Conservation (phyloP, 2,888 invertebrate genomes). For the Apamea monoglypha region DNA sequence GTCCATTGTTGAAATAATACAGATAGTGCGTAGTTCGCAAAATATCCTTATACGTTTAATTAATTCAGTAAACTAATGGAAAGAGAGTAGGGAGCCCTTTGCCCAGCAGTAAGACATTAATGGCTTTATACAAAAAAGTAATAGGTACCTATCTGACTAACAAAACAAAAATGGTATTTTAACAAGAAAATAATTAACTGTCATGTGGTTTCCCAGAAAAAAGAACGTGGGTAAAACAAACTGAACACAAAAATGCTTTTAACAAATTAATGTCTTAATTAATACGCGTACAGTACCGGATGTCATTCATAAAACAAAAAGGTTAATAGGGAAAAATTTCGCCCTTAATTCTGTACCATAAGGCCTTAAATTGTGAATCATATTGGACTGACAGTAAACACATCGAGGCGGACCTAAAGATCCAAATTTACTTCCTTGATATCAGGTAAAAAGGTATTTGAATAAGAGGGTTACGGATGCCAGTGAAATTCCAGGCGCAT, state of each 20-base stretch:
- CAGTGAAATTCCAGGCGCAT: neutral
- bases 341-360: neutral
- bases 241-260: neutral
- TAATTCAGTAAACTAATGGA: neutral
- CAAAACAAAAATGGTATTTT: neutral
- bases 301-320: slow-evolving; percentile 8
- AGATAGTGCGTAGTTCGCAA: neutral
- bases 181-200: slow-evolving; percentile 27
- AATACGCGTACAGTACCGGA: neutral
- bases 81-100: too few relatives aligned
- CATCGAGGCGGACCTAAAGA: neutral
- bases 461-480: neutral
- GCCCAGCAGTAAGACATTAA: too few relatives aligned
- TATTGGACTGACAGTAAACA: neutral
- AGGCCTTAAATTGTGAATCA: neutral
- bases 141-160: neutral
- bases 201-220: slow-evolving; percentile 5
- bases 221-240: slow-evolving; percentile 1
- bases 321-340: neutral
- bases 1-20: neutral
- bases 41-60: slow-evolving; percentile 16
- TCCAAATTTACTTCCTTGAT: neutral
- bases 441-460: neutral
- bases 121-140: too few relatives aligned
- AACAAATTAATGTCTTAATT: slow-evolving; percentile 24